Evolutionary conservation across 2,888 invertebrate genomes (phyloP), one percentile per base, ranked within the genome.

Genomic region (Apotomis capreana): DNA sequence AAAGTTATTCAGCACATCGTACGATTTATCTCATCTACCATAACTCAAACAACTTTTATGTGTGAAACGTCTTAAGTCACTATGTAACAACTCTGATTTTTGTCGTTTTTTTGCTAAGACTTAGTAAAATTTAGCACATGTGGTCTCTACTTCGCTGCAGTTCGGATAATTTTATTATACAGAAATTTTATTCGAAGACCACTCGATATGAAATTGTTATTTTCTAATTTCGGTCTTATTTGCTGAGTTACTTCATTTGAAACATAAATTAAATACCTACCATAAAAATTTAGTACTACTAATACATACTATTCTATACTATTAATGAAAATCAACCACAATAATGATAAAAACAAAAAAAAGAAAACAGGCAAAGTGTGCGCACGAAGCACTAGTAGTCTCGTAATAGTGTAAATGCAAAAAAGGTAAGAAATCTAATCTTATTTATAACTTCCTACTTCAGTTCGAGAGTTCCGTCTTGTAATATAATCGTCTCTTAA

Each of bases 141-240:
- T 49, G 15, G 9, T 15, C 12, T 36, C 49, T 46, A 46, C 13
- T 60, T 4, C 3, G 9, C 13, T 15, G 46, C 60, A 60, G 26
- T 60, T 13, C 49, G 49, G 49, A 62, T 51, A 62, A 62, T 62
- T 62, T 62, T 62, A 62, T 62, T 62, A 62, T 51, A 36, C 61
- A 36, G 51, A 62, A 62, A 49, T 49, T 61, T 61, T 49, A 62
- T 62, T 36, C 12, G 0, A n/a, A 6, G 3, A 40, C 58, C 37
- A 58, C n/a, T 26, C 26, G 49, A 26, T 36, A 49, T 36, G 61
- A 51, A 49, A 49, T 4, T 3, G 54, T 54, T 54, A 26, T 26
- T 54, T 13, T 54, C 54, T 13, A 54, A 13, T 13, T 6, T 54
- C 5, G 5, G 12, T 52, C 10, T 1, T 0, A 54, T 13, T 54